A percentile compares a stretch with the other conserved stretches of the same genome.
Evolutionary conservation across 2,888 invertebrate genomes (phyloP).

Genomic region (Sarcophaga carnaria): DNA sequence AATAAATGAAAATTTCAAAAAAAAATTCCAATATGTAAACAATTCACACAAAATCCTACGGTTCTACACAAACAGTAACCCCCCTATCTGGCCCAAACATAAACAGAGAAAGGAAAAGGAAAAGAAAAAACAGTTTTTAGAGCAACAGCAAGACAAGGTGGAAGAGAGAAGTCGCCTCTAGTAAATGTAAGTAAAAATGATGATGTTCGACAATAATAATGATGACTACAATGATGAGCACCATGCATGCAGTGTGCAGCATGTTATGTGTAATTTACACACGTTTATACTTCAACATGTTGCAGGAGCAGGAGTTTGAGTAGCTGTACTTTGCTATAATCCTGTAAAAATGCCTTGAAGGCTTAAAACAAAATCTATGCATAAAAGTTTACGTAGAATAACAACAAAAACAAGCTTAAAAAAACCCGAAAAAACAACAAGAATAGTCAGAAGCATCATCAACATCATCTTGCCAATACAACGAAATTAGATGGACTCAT

Average conservation of each 20-base stretch:
- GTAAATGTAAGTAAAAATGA: slow-evolving; percentile 42
- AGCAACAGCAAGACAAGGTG: too few relatives aligned
- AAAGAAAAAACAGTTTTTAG: too few relatives aligned
- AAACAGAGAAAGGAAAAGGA: background rate
- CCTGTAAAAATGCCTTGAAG: slow-evolving; percentile 65
- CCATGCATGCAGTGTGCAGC: background rate
- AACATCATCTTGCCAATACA: slow-evolving; percentile 42
- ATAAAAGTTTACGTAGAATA: slow-evolving; percentile 60
- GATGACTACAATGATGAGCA: slow-evolving; percentile 58
- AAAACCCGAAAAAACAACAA: too few relatives aligned
- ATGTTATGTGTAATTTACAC: background rate
- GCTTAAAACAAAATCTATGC: slow-evolving; percentile 62
- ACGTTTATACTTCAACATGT: slow-evolving; percentile 2
- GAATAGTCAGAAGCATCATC: background rate
- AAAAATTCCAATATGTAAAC: slow-evolving; percentile 66
- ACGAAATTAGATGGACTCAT: background rate
- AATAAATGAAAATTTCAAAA: slow-evolving; percentile 62
- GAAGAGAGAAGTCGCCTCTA: background rate
- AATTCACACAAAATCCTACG: slow-evolving; percentile 27
- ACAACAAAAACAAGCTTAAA: slow-evolving; percentile 1
- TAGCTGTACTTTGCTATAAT: slow-evolving; percentile 22
- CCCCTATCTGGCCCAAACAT: background rate
- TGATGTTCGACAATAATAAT: slow-evolving; percentile 61
- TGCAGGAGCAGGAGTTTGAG: too few relatives aligned
- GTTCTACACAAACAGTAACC: too few relatives aligned